Evolutionary conservation across 2,888 invertebrate genomes (phyloP).

Genomic region (Coelopa pilipes): DNA sequence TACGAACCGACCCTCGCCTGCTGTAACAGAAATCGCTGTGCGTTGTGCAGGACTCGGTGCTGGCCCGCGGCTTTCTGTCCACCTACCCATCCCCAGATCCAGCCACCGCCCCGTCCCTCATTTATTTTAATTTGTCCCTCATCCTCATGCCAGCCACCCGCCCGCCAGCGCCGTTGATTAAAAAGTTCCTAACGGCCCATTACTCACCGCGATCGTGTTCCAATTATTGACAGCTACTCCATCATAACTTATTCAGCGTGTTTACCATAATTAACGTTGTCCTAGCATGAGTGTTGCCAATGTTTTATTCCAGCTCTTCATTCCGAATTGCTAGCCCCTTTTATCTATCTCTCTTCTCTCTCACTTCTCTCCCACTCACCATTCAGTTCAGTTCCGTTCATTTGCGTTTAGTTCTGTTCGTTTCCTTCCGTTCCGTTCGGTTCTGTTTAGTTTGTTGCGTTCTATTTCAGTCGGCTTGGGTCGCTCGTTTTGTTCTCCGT

Average conservation of each 20-base stretch:
- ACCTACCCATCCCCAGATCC: too few species aligned
- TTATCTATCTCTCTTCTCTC: conserved; percentile 14
- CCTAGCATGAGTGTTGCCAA: conserved; percentile 26
- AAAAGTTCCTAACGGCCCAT: background rate
- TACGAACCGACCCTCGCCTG: too few species aligned
- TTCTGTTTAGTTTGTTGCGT: background rate
- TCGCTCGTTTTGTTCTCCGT: too few species aligned
- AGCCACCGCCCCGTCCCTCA: background rate
- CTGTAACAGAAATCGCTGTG: background rate
- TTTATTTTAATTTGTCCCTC: background rate
- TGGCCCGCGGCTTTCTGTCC: background rate
- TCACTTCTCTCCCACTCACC: background rate
- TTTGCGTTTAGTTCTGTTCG: background rate
- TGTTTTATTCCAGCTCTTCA: conserved; percentile 34
- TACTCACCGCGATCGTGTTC: background rate
- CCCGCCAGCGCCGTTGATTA: background rate
- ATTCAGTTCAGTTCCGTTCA: background rate
- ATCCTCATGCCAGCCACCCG: background rate
- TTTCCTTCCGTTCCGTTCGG: background rate
- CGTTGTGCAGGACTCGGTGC: background rate
- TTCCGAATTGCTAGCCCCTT: conserved; percentile 34
- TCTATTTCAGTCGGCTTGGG: too few species aligned
- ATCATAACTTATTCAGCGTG: conserved; percentile 16
- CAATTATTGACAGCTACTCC: conserved; percentile 16
- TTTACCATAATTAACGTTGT: conserved; percentile 15